These are phyloP conservation scores for Thomomys bottae DNA, from an alignment of 2,113 vertebrate species.

Conservation along the genomic window DNA sequence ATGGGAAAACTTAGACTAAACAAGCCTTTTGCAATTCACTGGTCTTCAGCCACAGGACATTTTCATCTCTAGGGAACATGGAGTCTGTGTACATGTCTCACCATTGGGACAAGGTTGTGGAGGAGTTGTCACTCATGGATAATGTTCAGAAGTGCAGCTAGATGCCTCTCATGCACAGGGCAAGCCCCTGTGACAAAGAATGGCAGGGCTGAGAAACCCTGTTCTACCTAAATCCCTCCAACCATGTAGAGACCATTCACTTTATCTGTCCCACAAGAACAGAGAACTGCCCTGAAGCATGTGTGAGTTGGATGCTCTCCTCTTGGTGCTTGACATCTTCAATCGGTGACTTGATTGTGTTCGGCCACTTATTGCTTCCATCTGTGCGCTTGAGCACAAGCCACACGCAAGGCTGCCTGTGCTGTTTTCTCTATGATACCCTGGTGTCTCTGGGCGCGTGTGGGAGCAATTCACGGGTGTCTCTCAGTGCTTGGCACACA, in stretches of 20 bases:
- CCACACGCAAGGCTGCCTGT: fast-evolving
- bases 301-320: neutral
- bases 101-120: neutral
- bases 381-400: neutral
- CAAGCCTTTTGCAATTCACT: too few species aligned
- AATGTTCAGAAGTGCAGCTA: too few species aligned
- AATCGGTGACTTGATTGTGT: neutral
- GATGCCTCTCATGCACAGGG: fast-evolving
- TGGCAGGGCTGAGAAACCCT: neutral
- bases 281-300: neutral
- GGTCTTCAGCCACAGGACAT: neutral
- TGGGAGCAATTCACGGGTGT: fast-evolving
- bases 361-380: neutral
- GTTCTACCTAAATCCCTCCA: neutral
- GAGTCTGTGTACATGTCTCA: neutral
- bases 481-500: neutral
- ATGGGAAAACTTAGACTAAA: neutral
- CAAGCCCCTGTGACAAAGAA: neutral
- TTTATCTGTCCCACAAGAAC: neutral
- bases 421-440: neutral
- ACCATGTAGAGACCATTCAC: fast-evolving
- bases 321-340: neutral
- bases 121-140: neutral
- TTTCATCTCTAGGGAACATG: neutral
- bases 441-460: fast-evolving